Conservation (phyloP, 1,140 invertebrate genomes). For the Drosophila busckii region DNA sequence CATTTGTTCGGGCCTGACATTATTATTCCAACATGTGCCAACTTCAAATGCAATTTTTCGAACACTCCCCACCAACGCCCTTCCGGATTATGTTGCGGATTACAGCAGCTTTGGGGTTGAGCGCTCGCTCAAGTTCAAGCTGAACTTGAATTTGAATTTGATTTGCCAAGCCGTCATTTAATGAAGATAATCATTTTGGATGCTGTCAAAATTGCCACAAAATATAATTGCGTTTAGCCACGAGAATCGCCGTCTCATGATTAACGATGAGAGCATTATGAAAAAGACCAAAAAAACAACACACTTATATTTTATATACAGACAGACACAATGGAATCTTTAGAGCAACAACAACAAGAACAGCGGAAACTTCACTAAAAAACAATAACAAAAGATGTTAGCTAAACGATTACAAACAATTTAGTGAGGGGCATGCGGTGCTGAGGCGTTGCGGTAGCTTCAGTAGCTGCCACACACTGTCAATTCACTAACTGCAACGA, state of each 20-base stretch:
- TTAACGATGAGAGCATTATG: constrained; percentile 73
- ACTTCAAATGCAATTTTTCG: constrained; percentile 35
- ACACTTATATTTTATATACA: constrained; percentile 7
- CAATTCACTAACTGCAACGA: constrained; percentile 25
- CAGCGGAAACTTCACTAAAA: constrained; percentile 55
- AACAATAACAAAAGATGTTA: constrained; percentile 70
- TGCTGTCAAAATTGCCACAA: constrained; percentile 68
- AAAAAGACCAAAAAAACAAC: constrained; percentile 39
- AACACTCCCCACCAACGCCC: neutral
- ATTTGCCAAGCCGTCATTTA: constrained; percentile 23
- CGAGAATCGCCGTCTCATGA: constrained; percentile 47
- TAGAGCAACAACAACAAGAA: constrained; percentile 37
- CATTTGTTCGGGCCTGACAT: constrained; percentile 62
- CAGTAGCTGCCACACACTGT: constrained; percentile 13
- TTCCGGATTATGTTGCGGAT: too few relatives aligned
- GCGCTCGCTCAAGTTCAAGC: constrained; percentile 23
- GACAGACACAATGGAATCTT: constrained; percentile 61
- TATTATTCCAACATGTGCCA: constrained; percentile 73
- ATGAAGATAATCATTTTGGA: constrained; percentile 64
- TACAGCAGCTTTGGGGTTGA: too few relatives aligned
- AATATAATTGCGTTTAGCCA: constrained; percentile 61
- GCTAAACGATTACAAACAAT: constrained; percentile 60
- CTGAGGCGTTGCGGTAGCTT: neutral
- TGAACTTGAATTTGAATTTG: constrained; percentile 54
- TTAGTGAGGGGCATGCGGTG: constrained; percentile 8